Percentiles rank a stretch among this genome's conserved stretches.
Conservation (phyloP, 37 sponge, comb jelly and placozoan genomes). For the Agelas oroides region DNA sequence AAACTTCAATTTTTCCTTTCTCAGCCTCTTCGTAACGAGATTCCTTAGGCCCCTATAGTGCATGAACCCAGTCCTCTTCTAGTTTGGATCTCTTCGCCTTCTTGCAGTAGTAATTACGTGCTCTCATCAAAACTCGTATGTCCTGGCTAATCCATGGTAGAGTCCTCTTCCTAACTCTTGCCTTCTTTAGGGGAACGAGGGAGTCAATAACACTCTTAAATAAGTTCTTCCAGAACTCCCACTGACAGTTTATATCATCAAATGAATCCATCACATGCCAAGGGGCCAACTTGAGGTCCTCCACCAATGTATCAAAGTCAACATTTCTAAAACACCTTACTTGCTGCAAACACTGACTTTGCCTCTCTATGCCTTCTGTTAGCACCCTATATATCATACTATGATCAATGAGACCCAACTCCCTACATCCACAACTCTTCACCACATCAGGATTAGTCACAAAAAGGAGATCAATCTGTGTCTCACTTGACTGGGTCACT, state of each 20-base stretch:
- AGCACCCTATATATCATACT: slow-evolving; percentile 19
- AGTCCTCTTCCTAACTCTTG: slow-evolving; percentile 11
- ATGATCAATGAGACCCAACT: slow-evolving; percentile 34
- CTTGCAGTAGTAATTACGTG: not conserved
- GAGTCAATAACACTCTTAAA: slow-evolving; percentile 12
- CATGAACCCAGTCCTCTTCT: slow-evolving; percentile 32
- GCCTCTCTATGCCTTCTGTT: not conserved
- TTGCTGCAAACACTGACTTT: not conserved
- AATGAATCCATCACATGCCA: too few species aligned
- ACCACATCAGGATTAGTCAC: slow-evolving; percentile 9
- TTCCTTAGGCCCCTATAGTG: slow-evolving; percentile 13
- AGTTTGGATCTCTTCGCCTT: slow-evolving; percentile 23
- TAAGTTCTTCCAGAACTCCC: slow-evolving; percentile 28
- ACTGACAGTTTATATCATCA: slow-evolving; percentile 40
- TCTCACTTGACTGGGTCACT: slow-evolving; percentile 14
- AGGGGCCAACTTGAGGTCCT: slow-evolving; percentile 6
- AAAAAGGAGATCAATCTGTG: too few species aligned
- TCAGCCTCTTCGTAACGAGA: not conserved
- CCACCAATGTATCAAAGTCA: too few species aligned
- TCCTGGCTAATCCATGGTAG: slow-evolving; percentile 54
- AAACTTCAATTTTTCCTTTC: slow-evolving; percentile 17
- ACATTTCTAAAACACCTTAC: slow-evolving; percentile 12
- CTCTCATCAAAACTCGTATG: too few species aligned
- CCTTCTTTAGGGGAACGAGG: slow-evolving; percentile 24
- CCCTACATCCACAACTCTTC: not conserved